These are phyloP conservation scores for Drosophila nebulosa DNA, from an alignment of 1,140 invertebrate species.

Conservation along the genomic window DNA sequence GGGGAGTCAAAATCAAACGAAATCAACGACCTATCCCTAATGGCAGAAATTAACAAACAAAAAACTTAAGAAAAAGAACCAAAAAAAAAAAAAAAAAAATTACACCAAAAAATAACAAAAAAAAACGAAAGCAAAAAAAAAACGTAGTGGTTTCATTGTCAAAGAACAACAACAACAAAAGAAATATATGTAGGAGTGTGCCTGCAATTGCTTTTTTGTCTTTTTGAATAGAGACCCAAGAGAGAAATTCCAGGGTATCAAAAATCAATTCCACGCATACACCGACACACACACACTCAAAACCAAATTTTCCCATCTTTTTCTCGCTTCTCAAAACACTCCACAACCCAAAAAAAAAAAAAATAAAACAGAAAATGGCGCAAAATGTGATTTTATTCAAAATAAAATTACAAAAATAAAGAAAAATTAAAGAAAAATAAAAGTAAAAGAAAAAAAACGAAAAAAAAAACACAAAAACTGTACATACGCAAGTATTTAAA, in stretches of 20 bases:
- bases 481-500: slow-evolving; percentile 69
- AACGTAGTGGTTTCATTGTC: slow-evolving; percentile 80
- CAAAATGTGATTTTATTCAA: slow-evolving; percentile 81
- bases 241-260: neutral
- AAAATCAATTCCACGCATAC: neutral
- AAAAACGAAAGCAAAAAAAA: slow-evolving; percentile 35
- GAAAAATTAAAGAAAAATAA: slow-evolving; percentile 21
- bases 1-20: neutral
- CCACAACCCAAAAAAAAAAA: slow-evolving; percentile 18
- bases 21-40: neutral
- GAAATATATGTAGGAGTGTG: slow-evolving; percentile 29
- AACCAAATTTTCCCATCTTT: slow-evolving; percentile 39
- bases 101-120: slow-evolving; percentile 24
- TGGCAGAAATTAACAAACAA: neutral
- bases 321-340: slow-evolving; percentile 45
- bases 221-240: neutral
- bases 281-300: neutral
- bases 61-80: too few relatives aligned
- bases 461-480: slow-evolving; percentile 24
- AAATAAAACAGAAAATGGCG: slow-evolving; percentile 55
- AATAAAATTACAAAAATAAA: slow-evolving; percentile 78
- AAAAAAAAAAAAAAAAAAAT: slow-evolving; percentile 6
- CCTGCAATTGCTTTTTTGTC: neutral
- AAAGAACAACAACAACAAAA: slow-evolving; percentile 71
- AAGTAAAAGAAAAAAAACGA: too few relatives aligned